Percentiles rank a stretch among this genome's conserved stretches.
phyloP scores from a whole-genome alignment of 2,888 invertebrate genomes.

The Polylopha cassiicola region DNA sequence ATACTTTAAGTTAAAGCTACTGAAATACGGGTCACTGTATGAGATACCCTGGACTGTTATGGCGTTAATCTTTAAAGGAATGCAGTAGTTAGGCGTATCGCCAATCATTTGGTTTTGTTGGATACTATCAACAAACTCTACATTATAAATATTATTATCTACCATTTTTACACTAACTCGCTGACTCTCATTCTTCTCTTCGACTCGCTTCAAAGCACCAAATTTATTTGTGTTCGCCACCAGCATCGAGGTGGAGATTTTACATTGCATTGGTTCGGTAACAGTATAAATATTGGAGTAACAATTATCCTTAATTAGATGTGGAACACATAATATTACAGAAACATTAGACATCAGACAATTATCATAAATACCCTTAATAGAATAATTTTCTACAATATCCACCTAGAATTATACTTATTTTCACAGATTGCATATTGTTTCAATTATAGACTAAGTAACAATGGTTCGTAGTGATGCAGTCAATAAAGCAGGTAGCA shows the following conservation, averaged over 20 bases:
- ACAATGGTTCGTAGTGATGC: constrained; percentile 79
- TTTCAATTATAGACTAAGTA: constrained; percentile 78
- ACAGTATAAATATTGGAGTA: constrained; percentile 77
- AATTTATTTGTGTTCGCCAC: constrained; percentile 77
- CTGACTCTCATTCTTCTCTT: constrained; percentile 75
- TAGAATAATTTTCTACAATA: constrained; percentile 78
- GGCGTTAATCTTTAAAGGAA: constrained; percentile 78
- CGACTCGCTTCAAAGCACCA: constrained; percentile 77
- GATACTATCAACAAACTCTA: constrained; percentile 77
- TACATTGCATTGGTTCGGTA: constrained; percentile 79
- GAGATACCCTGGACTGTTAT: constrained; percentile 80
- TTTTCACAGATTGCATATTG: constrained; percentile 84
- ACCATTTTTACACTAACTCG: constrained; percentile 75
- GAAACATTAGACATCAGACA: constrained; percentile 77
- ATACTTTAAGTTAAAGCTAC: constrained; percentile 78
- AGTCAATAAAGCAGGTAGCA: constrained; percentile 81
- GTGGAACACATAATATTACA: constrained; percentile 82
- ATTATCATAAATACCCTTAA: constrained; percentile 73
- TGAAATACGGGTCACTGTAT: constrained; percentile 78
- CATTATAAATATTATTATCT: constrained; percentile 78
- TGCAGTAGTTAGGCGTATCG: constrained; percentile 76
- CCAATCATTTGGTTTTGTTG: constrained; percentile 79
- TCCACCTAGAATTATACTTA: constrained; percentile 76
- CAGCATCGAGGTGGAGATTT: constrained; percentile 79
- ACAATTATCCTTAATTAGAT: constrained; percentile 78